These are phyloP conservation scores for Mesocentrotus franciscanus DNA, from an alignment of 53 echinoderm and acorn worm species.

Conservation along the genomic window DNA sequence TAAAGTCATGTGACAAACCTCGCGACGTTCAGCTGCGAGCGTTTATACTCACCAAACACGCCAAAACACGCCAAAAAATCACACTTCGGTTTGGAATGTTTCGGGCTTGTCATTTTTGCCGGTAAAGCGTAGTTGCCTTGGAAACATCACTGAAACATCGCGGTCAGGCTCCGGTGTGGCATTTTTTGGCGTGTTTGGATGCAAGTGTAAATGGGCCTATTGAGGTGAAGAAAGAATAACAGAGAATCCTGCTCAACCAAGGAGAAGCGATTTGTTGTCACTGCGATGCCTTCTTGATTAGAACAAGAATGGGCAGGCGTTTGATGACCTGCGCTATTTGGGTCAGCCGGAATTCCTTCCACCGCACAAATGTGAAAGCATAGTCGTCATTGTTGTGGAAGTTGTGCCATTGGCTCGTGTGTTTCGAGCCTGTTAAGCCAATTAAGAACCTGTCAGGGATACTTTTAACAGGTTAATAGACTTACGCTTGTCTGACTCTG, in stretches of 20 bases:
- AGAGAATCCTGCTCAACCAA: neutral
- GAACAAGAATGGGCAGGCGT: constrained; percentile 1
- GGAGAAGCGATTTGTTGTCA: constrained; percentile 29
- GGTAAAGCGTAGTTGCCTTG: no score
- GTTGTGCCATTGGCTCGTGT: constrained; percentile 11
- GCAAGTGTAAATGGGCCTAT: no score
- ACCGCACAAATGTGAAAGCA: neutral
- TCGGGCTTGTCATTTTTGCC: no score
- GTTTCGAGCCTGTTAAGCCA: constrained; percentile 24
- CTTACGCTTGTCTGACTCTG: neutral
- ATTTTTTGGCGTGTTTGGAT: no score
- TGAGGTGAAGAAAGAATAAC: neutral
- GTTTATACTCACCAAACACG: no score
- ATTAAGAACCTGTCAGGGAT: neutral
- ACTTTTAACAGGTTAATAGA: neutral
- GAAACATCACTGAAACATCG: no score
- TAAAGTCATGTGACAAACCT: no score
- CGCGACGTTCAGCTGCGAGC: no score
- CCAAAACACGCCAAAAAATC: no score
- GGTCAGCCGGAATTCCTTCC: neutral
- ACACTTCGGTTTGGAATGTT: no score
- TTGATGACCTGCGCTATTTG: neutral
- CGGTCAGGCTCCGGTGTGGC: no score
- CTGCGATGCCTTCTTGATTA: neutral
- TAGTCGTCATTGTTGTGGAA: neutral